These are phyloP conservation scores for Marcusenius ussheri DNA, from an alignment of 2,113 vertebrate species.

Conservation along the genomic window DNA sequence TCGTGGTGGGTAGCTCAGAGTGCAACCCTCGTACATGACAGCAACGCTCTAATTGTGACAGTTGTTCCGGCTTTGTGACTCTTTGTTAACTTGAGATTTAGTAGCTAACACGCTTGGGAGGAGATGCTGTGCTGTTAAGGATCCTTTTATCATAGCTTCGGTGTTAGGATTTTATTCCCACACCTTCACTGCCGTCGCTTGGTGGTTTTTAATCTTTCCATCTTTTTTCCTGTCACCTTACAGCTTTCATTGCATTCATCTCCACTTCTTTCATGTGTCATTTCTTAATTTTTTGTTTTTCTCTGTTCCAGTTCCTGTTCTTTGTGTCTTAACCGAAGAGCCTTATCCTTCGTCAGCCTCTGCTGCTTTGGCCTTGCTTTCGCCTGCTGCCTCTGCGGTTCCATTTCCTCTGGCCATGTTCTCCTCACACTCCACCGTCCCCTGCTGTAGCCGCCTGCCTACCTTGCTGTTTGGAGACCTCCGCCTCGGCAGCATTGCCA, in stretches of 20 bases:
- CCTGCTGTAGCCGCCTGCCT: not conserved
- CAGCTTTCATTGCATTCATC: not conserved
- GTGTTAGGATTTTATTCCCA: not conserved
- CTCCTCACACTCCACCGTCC: not conserved
- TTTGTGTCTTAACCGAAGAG: constrained; percentile 15
- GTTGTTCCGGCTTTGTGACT: constrained; percentile 15
- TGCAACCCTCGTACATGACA: not conserved
- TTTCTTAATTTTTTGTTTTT: not conserved
- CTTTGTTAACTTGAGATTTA: constrained; percentile 14
- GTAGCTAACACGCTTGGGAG: not conserved
- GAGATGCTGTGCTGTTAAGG: not conserved
- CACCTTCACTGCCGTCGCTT: not conserved
- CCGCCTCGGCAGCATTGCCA: not conserved
- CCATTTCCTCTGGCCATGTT: not conserved
- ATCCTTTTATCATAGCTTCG: not conserved
- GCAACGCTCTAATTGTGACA: constrained; percentile 19
- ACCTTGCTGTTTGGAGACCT: not conserved
- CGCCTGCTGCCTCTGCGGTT: not conserved
- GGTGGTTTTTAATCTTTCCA: constrained; percentile 8
- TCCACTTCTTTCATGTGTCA: not conserved
- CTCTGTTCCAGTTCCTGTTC: not conserved
- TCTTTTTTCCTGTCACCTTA: not conserved
- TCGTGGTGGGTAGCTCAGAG: not conserved
- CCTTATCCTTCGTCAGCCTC: not conserved
- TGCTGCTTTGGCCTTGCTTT: not conserved